Conservation (phyloP, 1,140 invertebrate species). For the Bombus picipes region DNA sequence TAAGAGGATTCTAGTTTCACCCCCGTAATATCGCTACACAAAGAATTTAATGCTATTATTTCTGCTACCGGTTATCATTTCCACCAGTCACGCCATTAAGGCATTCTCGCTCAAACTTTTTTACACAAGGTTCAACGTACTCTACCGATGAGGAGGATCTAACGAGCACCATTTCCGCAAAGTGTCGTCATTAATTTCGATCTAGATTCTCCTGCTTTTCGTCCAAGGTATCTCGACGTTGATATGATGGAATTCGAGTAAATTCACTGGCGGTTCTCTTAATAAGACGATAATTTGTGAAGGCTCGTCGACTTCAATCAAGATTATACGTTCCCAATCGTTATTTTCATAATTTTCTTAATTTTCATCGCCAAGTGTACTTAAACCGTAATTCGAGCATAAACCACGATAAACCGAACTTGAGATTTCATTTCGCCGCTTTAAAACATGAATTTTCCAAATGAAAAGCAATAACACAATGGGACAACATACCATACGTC, state of each 20-base stretch:
- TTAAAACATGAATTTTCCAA: neutral
- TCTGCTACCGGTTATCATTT: slow-evolving; percentile 15
- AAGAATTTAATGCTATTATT: slow-evolving; percentile 24
- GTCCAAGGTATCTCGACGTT: neutral
- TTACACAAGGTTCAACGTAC: neutral
- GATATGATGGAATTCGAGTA: no score
- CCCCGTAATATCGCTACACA: neutral
- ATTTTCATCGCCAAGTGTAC: neutral
- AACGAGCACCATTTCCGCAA: neutral
- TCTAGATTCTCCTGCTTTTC: neutral
- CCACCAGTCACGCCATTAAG: neutral
- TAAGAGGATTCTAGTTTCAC: slow-evolving; percentile 22
- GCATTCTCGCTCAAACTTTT: neutral
- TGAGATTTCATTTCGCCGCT: neutral
- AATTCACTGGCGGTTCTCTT: neutral
- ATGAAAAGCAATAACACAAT: neutral
- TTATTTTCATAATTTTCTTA: neutral
- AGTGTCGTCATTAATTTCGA: slow-evolving; percentile 8
- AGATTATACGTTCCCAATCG: neutral
- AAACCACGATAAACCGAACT: no score
- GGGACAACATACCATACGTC: neutral
- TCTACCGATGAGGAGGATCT: neutral
- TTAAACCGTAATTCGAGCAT: neutral
- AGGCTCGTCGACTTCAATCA: neutral
- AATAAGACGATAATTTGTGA: neutral